Percentiles rank a stretch among this genome's conserved stretches.
Conservation (phyloP, 2,113 vertebrate species). For the Dendrocopos noguchii region DNA sequence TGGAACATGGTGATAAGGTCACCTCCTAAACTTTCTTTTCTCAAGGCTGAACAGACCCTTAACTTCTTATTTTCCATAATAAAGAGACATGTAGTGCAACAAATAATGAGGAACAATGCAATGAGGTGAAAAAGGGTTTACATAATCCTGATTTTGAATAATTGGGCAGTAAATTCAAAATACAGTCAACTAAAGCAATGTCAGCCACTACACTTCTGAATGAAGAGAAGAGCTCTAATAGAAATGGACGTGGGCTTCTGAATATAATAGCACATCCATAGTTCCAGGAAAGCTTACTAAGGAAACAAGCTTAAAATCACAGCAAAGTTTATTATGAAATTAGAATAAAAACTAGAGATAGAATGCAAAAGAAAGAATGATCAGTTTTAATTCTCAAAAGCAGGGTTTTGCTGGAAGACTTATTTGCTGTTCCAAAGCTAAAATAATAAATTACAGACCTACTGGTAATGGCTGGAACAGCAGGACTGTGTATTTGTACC, state of each 20-base stretch:
- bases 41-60: background rate
- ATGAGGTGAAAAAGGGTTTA: background rate
- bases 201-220: background rate
- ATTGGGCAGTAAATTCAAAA: background rate
- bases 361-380: background rate
- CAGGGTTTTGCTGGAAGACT: background rate
- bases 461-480: background rate
- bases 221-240: background rate
- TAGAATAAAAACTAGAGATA: background rate
- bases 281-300: background rate
- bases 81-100: background rate
- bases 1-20: background rate
- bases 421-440: background rate
- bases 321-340: background rate
- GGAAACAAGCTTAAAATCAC: background rate
- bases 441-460: background rate
- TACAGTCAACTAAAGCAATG: background rate
- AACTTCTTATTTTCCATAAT: background rate
- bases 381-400: background rate
- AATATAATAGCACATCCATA: background rate
- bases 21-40: background rate
- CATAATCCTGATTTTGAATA: background rate
- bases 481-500: background rate
- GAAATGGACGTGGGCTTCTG: background rate
- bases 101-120: background rate